Base-by-base conservation (phyloP, 1,140 invertebrate genomes). In the Lasaia peninsularis region DNA sequence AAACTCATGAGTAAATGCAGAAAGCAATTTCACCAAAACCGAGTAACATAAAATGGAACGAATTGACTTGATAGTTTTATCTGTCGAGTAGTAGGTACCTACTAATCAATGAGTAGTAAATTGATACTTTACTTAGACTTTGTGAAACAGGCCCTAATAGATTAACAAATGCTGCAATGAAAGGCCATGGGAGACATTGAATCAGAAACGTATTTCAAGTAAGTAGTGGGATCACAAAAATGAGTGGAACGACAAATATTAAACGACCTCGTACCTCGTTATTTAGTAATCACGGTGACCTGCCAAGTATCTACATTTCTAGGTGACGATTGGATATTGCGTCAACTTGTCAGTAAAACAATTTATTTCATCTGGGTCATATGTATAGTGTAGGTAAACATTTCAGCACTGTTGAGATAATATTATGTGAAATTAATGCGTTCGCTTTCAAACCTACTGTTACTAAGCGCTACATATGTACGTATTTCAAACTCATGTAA, bases 331-430 rank as follows among this genome's bases (percentile, higher is more conserved):
- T 68, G 54, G 53, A 52, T 52, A 65, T 80, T 81, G 68, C 81
- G 75, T 77, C 78, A 83, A 61, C 56, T 64, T 58, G 68, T 69
- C 54, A 62, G 69, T 76, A 67, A 80, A 77, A 73, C 71, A 67
- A 68, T 67, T 71, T 63, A 66, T 62, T 78, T 64, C 77, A 88
- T 81, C 58, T 88, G 67, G 82, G 82, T 81, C 82, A 81, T 28
- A 6, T 75, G 73, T 78, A 78, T 73, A 67, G 65, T 65, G 73
- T 66, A 70, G 62, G 72, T 83, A 78, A 78, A 78, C 73, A 75
- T 52, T 60, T 57, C 60, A 57, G 60, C 18, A 6, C n/a, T 35
- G 18, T 35, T 18, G 11, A 53, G 52, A 21, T 34, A 3, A 24
- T 24, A n/a, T n/a, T n/a, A 53, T 37, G 33, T 21, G 18, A 52